Conservation (phyloP, 2,888 invertebrate species). For the Liopterus haemorrhoidalis region DNA sequence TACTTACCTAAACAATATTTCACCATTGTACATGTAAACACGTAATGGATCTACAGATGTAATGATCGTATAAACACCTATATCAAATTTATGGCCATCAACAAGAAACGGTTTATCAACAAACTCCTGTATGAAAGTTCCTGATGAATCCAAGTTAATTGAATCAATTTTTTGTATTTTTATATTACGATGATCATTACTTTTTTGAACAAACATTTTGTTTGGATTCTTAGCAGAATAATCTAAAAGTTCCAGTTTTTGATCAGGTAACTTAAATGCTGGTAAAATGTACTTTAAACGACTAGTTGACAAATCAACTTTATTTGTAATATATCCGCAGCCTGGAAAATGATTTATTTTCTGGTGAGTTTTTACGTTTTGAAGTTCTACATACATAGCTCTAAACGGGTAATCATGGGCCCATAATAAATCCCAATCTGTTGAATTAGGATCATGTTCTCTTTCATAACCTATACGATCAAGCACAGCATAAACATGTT, state of each 20-base stretch:
- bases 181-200: slow-evolving; percentile 86
- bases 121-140: slow-evolving; percentile 87
- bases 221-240: slow-evolving; percentile 63
- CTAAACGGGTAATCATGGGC: slow-evolving; percentile 88
- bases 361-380: slow-evolving; percentile 63
- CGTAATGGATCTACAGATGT: slow-evolving; percentile 88
- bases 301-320: slow-evolving; percentile 80
- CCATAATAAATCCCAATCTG: slow-evolving; percentile 86
- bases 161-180: slow-evolving; percentile 63
- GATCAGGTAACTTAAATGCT: slow-evolving; percentile 80
- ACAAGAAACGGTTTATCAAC: slow-evolving; percentile 82
- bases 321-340: slow-evolving; percentile 87
- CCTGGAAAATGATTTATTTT: slow-evolving; percentile 92
- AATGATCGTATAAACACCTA: slow-evolving; percentile 87
- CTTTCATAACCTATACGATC: slow-evolving; percentile 71
- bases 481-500: slow-evolving; percentile 76
- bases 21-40: slow-evolving; percentile 83
- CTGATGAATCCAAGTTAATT: slow-evolving; percentile 62
- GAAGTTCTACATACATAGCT: slow-evolving; percentile 50
- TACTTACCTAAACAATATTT: slow-evolving; percentile 74
- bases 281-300: slow-evolving; percentile 73
- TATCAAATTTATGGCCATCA: slow-evolving; percentile 92
- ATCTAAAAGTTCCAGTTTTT: slow-evolving; percentile 62
- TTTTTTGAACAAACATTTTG: slow-evolving; percentile 82
- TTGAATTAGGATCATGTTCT: slow-evolving; percentile 49